phyloP scores from a whole-genome alignment of 2,888 invertebrate species.

The Uropetala carovei region DNA sequence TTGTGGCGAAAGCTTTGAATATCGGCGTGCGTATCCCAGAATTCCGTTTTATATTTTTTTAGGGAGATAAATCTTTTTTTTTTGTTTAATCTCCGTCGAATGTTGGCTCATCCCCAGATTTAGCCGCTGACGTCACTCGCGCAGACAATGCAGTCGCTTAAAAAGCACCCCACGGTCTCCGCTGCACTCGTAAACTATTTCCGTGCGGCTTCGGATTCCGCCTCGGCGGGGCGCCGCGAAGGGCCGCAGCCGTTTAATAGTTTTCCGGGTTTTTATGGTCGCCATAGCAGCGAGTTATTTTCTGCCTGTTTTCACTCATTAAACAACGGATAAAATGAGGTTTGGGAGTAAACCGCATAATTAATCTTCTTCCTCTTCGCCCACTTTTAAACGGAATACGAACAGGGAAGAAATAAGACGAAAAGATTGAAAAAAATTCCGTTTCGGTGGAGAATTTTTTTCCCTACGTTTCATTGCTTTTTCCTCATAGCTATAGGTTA shows the following conservation, averaged over 20 bases:
- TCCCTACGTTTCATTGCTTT: background rate
- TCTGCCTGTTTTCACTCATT: background rate
- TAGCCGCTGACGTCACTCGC: background rate
- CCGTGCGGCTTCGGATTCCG: background rate
- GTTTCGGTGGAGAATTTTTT: background rate
- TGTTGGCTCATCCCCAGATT: background rate
- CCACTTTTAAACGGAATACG: background rate
- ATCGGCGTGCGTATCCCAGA: background rate
- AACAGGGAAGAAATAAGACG: background rate
- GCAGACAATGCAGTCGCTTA: background rate
- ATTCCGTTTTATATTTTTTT: background rate
- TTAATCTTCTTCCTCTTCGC: background rate
- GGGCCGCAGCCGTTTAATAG: background rate
- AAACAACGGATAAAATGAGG: background rate
- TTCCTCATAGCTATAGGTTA: too few relatives aligned
- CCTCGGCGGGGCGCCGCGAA: background rate
- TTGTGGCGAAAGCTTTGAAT: background rate
- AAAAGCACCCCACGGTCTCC: background rate
- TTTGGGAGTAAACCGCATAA: background rate
- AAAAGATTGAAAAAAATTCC: background rate
- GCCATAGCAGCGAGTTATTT: background rate
- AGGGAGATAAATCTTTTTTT: background rate
- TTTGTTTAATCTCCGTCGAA: slow-evolving; percentile 18
- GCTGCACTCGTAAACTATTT: background rate
- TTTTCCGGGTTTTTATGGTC: background rate